Percentiles rank a stretch among this genome's conserved stretches.
These are phyloP conservation scores for Colletes gigas DNA, from an alignment of 1,140 invertebrate genomes.

Conservation along the genomic window DNA sequence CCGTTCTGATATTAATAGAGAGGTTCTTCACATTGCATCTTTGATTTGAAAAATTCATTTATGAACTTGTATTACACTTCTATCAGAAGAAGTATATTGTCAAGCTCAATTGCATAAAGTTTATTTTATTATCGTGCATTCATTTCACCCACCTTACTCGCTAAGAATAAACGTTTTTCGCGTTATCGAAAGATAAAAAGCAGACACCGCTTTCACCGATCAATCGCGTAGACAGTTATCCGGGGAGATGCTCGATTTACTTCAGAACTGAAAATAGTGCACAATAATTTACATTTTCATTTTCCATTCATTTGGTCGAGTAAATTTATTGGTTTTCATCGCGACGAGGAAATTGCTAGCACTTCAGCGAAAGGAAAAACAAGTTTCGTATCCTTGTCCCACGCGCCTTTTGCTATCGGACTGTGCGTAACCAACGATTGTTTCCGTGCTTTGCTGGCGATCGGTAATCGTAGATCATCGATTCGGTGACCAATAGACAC, in stretches of 20 bases:
- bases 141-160: no score
- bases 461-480: constrained; percentile 26
- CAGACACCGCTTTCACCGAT: neutral
- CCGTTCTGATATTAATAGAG: neutral
- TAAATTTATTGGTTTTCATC: no score
- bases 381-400: no score
- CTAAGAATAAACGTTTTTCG: neutral
- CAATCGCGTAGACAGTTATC: neutral
- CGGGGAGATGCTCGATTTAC: neutral
- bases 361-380: neutral
- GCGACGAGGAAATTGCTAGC: no score
- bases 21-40: neutral
- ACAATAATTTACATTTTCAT: no score
- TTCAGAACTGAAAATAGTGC: no score
- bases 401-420: neutral
- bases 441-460: neutral
- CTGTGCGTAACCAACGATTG: neutral
- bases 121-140: neutral
- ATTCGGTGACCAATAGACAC: constrained; percentile 43
- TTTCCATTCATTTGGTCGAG: neutral
- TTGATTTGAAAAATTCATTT: neutral
- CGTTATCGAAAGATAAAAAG: neutral
- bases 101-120: no score
- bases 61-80: no score
- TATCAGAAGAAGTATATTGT: neutral